Evolutionary conservation across 2,888 invertebrate species (phyloP), one percentile per base, ranked within the genome.

Genomic region (Fragum fragum): DNA sequence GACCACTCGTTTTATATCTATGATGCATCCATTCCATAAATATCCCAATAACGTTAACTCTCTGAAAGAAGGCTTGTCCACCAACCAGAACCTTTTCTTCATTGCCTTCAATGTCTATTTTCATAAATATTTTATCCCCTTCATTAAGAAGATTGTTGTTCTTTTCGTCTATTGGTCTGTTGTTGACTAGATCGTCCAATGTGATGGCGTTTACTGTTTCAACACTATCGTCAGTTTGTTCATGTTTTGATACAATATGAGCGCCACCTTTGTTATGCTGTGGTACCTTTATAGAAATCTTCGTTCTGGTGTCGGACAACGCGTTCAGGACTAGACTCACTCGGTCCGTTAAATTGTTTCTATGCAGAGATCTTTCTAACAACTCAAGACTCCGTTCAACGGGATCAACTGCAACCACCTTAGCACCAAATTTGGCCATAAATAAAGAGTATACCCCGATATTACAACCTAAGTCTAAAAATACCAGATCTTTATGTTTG

Each of bases 1-100:
- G 70, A n/a, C 86, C 89, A 52, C 57, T 82, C 16, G 78, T 61
- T 18, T 76, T 73, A n/a, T 86, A 75, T 47, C 87, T 78, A 47
- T 90, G 87, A 42, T 90, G 86, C 70, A 88, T 78, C 90, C 91
- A 91, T 81, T 92, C 92, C 91, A 92, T 91, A 28, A 90, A 73
- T 14, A 92, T 79, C 63, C 76, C 87, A 36, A 81, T 73, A 7
- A 92, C 89, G 77, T 91, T 86, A 3, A 87, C 81, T 5, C 75
- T 47, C 76, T 89, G 86, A 55, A 91, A 88, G 68, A 91, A 66
- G 14, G 66, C 18, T 26, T 29, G 66, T 18, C 66, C 26, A 14
- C 23, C 39, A 21, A 66, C 26, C 6, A 92, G 59, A 6, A 86
- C 89, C 61, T 83, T 86, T 26, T 83, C 77, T 61, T 92, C 92